Conservation (phyloP, 2,888 invertebrate genomes). For the Brachypterus glaber region DNA sequence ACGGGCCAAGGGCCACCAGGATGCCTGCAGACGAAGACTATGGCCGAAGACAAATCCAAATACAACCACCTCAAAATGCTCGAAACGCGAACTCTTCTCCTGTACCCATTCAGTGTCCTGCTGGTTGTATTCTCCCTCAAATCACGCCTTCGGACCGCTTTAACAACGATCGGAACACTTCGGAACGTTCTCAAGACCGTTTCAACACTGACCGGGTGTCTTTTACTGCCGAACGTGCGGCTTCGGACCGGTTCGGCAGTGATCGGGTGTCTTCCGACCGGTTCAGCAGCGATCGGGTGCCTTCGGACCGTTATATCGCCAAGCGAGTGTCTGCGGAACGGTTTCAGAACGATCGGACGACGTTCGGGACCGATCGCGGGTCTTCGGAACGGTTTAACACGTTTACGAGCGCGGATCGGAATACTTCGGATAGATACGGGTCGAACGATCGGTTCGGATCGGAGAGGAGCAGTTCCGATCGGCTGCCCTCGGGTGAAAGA, state of each 20-base stretch:
- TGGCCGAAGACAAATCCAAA: slow-evolving; percentile 36
- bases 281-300: slow-evolving; percentile 16
- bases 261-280: slow-evolving; percentile 17
- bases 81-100: slow-evolving; percentile 11
- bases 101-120: slow-evolving; percentile 3
- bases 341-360: slow-evolving; percentile 5
- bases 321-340: no score
- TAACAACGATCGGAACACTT: slow-evolving; percentile 10
- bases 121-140: no score
- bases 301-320: slow-evolving; percentile 12
- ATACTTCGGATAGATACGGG: slow-evolving; percentile 20
- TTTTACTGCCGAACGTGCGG: slow-evolving; percentile 28
- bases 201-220: slow-evolving; percentile 21
- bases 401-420: no score
- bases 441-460: slow-evolving; percentile 29
- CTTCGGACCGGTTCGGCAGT: slow-evolving; percentile 25
- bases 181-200: slow-evolving; percentile 10
- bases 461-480: slow-evolving; percentile 35
- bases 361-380: slow-evolving; percentile 14
- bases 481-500: slow-evolving; percentile 36
- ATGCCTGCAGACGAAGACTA: slow-evolving; percentile 46
- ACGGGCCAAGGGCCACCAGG: slow-evolving; percentile 55
- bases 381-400: no score
- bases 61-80: slow-evolving; percentile 24
- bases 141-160: slow-evolving; percentile 17